Evolutionary conservation across 2,888 invertebrate species (phyloP).

Genomic region (Bedellia somnulentella): DNA sequence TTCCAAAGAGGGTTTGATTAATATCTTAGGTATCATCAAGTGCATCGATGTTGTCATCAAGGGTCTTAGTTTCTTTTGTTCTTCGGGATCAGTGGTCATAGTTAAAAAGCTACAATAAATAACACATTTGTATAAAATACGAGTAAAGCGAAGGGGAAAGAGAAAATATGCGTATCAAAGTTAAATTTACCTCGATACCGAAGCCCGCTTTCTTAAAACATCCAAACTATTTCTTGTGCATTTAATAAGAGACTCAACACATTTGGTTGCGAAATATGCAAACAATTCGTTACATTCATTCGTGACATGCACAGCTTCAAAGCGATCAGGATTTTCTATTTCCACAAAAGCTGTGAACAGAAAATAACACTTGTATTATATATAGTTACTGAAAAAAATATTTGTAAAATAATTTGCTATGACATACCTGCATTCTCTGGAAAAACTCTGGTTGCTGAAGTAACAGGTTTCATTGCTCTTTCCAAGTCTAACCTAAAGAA

Average conservation of each 20-base stretch:
- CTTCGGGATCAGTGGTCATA: conserved; percentile 45
- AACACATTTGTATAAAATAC: neutral
- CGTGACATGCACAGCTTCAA: conserved; percentile 62
- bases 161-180: too few species aligned
- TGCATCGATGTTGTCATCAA: conserved; percentile 66
- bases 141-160: too few species aligned
- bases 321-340: conserved; percentile 61
- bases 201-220: conserved; percentile 64
- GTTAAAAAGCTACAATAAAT: conserved; percentile 35
- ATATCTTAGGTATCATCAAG: conserved; percentile 65
- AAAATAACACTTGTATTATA: neutral
- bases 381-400: neutral
- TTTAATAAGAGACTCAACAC: conserved; percentile 73
- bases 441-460: conserved; percentile 60
- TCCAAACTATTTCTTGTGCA: conserved; percentile 75
- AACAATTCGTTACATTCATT: conserved; percentile 81
- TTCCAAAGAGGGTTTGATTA: conserved; percentile 66
- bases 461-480: conserved; percentile 61
- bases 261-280: conserved; percentile 75
- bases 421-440: conserved; percentile 59
- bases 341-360: conserved; percentile 60
- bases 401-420: too few species aligned
- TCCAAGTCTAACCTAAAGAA: conserved; percentile 56
- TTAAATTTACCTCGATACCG: conserved; percentile 37
- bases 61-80: conserved; percentile 49